Conservation (phyloP, 2,888 invertebrate species). For the Leptopterna dolabrata region DNA sequence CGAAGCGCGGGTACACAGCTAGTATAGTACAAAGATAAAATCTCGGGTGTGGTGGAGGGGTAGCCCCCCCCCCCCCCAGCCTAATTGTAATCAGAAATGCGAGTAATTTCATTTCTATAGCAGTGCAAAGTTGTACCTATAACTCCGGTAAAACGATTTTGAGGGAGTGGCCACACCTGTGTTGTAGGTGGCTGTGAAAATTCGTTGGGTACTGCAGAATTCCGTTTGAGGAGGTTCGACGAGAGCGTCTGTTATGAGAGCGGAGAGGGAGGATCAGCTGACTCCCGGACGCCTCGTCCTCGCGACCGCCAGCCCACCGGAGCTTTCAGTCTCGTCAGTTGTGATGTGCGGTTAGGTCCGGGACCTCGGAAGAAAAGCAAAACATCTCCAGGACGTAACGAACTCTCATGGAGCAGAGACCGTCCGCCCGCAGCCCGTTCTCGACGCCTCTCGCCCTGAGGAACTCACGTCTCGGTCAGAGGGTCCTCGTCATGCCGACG, state of each 20-base stretch:
- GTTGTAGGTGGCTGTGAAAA: no score
- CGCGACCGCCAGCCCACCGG: not conserved
- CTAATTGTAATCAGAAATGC: no score
- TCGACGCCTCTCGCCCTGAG: constrained; percentile 49
- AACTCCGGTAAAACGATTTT: no score
- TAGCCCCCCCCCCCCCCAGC: no score
- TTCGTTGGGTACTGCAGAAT: no score
- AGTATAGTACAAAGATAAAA: no score
- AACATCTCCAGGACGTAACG: not conserved
- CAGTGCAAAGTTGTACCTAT: no score
- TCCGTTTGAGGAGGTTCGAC: not conserved
- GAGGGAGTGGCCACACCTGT: no score
- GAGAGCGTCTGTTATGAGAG: not conserved
- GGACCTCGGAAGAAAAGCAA: not conserved
- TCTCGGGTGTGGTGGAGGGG: no score
- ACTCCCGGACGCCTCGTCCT: not conserved
- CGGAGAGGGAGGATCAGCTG: constrained; percentile 21
- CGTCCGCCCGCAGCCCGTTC: constrained; percentile 53
- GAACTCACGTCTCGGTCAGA: constrained; percentile 26
- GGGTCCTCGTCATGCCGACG: constrained; percentile 28
- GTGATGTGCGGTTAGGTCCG: constrained; percentile 24
- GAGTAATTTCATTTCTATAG: no score
- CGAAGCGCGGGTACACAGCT: no score
- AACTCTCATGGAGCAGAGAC: not conserved
- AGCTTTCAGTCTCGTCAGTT: constrained; percentile 6